Percentiles rank a stretch among this genome's conserved stretches.
Conservation (phyloP, 2,888 invertebrate species). For the Amphimallon solstitiale region DNA sequence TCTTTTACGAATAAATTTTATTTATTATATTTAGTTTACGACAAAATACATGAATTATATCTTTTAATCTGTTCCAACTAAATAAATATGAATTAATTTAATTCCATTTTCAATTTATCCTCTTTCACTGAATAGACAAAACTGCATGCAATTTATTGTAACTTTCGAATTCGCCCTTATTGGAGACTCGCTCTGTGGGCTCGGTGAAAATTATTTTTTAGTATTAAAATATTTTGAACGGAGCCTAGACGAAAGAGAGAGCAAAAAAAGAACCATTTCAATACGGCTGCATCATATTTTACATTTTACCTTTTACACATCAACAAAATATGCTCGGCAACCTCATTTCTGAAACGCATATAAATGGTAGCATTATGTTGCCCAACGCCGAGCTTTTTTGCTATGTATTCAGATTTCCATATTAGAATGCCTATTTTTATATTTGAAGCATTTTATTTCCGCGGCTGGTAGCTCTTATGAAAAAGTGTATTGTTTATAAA, state of each 20-base stretch:
- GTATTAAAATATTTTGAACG: conserved; percentile 1
- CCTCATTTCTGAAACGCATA: conserved; percentile 30
- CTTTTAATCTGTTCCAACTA: no score
- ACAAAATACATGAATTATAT: no score
- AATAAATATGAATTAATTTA: not conserved
- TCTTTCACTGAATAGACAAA: not conserved
- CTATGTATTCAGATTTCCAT: conserved; percentile 24
- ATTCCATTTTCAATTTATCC: not conserved
- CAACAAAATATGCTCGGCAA: conserved; percentile 24
- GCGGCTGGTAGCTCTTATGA: conserved; percentile 7
- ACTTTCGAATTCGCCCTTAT: not conserved
- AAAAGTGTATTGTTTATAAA: conserved; percentile 27
- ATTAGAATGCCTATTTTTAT: conserved; percentile 28
- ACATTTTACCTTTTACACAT: conserved; percentile 32
- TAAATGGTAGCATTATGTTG: conserved; percentile 24
- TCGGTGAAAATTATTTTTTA: not conserved
- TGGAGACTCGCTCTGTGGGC: not conserved
- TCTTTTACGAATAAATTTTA: no score
- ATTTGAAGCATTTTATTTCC: conserved; percentile 23
- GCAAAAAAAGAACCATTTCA: conserved; percentile 14
- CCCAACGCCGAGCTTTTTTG: conserved; percentile 15
- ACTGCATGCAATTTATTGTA: not conserved
- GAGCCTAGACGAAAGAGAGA: no score
- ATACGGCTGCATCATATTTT: conserved; percentile 25
- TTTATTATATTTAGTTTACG: no score